Evolutionary conservation across 1,140 invertebrate genomes (phyloP).

Genomic region (Apis dorsata): DNA sequence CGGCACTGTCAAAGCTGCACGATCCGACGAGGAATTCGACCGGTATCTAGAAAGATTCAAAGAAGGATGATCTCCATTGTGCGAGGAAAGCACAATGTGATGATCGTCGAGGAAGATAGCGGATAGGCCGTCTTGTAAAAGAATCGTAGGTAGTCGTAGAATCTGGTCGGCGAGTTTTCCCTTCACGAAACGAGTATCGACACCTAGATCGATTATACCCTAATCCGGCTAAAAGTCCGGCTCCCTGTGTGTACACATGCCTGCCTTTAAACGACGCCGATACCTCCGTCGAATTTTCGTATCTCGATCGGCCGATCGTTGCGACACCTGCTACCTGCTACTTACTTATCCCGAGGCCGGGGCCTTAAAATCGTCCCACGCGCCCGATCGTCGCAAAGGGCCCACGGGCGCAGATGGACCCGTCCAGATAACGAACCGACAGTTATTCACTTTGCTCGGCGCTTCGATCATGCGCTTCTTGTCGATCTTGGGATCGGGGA

Average conservation of each 20-base stretch:
- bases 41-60: slow-evolving; percentile 32
- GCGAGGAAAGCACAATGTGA: slow-evolving; percentile 38
- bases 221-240: slow-evolving; percentile 65
- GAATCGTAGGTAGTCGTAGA: slow-evolving; percentile 12
- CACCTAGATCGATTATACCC: slow-evolving; percentile 55
- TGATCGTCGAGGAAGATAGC: slow-evolving; percentile 65
- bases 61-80: slow-evolving; percentile 56
- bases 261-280: slow-evolving; percentile 61
- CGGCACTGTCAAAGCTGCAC: slow-evolving; percentile 26
- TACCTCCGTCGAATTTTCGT: slow-evolving; percentile 58
- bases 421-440: slow-evolving; percentile 47
- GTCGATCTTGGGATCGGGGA: slow-evolving; percentile 22
- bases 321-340: slow-evolving; percentile 75
- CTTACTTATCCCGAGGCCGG: slow-evolving; percentile 55
- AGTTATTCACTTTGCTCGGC: slow-evolving; percentile 58
- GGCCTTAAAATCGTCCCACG: slow-evolving; percentile 57
- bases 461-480: slow-evolving; percentile 36
- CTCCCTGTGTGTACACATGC: slow-evolving; percentile 37
- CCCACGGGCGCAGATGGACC: slow-evolving; percentile 30
- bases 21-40: not conserved
- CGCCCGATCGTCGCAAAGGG: slow-evolving; percentile 24
- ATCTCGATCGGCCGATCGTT: slow-evolving; percentile 65
- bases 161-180: slow-evolving; percentile 36
- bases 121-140: not conserved
- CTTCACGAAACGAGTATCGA: slow-evolving; percentile 23